Evolutionary conservation across 2,113 vertebrate genomes (phyloP).

Genomic region (Danionella cerebrum): DNA sequence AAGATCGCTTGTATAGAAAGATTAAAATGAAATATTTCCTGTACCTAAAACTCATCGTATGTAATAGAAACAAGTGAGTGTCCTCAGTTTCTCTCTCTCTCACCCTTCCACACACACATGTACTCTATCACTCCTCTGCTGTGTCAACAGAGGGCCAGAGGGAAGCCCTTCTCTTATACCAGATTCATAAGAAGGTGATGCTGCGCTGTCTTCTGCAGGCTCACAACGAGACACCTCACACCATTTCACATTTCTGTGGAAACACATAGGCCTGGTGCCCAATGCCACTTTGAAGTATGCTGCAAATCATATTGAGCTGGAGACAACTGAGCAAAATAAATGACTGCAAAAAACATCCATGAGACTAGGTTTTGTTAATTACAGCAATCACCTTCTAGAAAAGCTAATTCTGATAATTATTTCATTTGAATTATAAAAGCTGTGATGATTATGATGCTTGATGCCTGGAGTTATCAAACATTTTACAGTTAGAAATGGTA

Average conservation of each 20-base stretch:
- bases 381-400: neutral
- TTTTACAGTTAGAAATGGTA: no score
- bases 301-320: constrained; percentile 33
- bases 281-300: constrained; percentile 39
- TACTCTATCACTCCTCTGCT: no score
- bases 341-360: constrained; percentile 4
- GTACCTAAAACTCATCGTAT: no score
- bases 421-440: neutral
- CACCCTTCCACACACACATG: constrained; percentile 15
- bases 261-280: constrained; percentile 23
- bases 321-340: constrained; percentile 17
- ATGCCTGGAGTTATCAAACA: no score
- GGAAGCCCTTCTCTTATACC: constrained; percentile 48
- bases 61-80: neutral
- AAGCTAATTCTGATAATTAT: neutral
- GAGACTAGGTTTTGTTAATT: neutral
- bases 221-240: constrained; percentile 43
- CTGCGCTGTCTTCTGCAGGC: constrained; percentile 39
- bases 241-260: constrained; percentile 54
- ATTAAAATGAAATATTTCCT: no score
- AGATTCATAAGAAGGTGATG: constrained; percentile 65
- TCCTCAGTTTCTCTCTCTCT: constrained; percentile 1
- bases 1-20: no score
- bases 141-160: constrained; percentile 52
- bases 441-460: neutral